phyloP scores from a whole-genome alignment of 2,113 vertebrate genomes.

The Rhea pennata region DNA sequence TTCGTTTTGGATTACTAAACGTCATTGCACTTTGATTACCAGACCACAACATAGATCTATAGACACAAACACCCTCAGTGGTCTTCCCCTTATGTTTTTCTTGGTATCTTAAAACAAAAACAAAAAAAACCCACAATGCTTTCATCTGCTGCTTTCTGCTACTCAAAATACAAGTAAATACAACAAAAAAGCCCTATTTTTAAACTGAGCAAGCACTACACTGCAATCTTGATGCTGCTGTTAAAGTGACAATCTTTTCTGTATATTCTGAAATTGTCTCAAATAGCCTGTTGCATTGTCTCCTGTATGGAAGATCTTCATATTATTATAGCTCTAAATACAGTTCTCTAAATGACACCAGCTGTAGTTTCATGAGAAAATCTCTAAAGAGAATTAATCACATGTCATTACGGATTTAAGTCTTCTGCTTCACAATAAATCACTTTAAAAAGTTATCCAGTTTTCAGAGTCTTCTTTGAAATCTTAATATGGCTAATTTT shows the following conservation, averaged over 20 bases:
- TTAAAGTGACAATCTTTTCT: background rate
- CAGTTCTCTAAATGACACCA: slow-evolving; percentile 22
- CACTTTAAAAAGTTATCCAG: background rate
- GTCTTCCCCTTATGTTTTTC: background rate
- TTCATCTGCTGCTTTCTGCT: background rate
- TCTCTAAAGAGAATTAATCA: slow-evolving; percentile 26
- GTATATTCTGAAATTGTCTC: slow-evolving; percentile 42
- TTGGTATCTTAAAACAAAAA: background rate
- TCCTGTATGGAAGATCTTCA: background rate
- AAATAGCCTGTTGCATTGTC: slow-evolving; percentile 34
- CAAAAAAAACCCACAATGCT: background rate
- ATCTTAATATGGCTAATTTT: background rate
- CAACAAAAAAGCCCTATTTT: background rate
- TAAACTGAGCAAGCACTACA: background rate
- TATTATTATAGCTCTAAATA: slow-evolving; percentile 17
- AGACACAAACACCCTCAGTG: background rate
- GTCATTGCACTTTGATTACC: background rate
- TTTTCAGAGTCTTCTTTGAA: background rate
- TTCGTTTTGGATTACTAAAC: background rate
- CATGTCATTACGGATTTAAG: slow-evolving; percentile 1
- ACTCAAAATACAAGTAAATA: background rate
- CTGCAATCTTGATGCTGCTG: background rate
- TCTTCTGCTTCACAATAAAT: background rate
- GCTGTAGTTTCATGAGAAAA: slow-evolving; percentile 26
- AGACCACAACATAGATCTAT: background rate